phyloP scores from a whole-genome alignment of 1,140 invertebrate genomes.

The Bicyclus anynana region DNA sequence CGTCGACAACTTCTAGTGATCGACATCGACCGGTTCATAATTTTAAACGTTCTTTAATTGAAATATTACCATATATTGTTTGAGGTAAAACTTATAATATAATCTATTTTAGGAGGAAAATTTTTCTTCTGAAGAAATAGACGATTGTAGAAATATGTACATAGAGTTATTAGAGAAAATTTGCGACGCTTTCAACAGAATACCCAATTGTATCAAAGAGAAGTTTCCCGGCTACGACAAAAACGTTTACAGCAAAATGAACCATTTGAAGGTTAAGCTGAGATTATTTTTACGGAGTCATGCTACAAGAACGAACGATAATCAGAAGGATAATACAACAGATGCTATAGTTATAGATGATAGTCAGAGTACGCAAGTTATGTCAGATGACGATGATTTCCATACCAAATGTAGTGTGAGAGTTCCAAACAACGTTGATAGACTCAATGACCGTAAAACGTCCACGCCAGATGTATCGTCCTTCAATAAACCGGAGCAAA shows the following conservation, averaged over 20 bases:
- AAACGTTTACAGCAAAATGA: slow-evolving; percentile 55
- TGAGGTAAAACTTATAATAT: no score
- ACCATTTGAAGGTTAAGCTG: slow-evolving; percentile 50
- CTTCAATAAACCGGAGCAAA: slow-evolving; percentile 26
- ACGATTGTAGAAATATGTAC: slow-evolving; percentile 62
- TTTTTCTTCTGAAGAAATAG: slow-evolving; percentile 37
- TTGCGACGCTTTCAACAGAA: slow-evolving; percentile 62
- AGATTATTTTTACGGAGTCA: slow-evolving; percentile 38
- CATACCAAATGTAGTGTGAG: slow-evolving; percentile 29
- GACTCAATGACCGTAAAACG: slow-evolving; percentile 23
- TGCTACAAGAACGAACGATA: slow-evolving; percentile 11
- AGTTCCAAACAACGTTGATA: slow-evolving; percentile 15
- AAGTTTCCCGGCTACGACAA: slow-evolving; percentile 65
- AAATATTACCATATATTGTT: no score
- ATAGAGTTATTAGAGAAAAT: slow-evolving; percentile 70
- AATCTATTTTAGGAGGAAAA: slow-evolving; percentile 33
- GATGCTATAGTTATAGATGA: slow-evolving; percentile 10
- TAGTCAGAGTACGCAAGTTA: slow-evolving; percentile 28
- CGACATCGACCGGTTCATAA: no score
- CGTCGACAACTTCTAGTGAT: no score
- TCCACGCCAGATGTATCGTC: slow-evolving; percentile 39
- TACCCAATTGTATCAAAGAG: slow-evolving; percentile 61
- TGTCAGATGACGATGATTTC: slow-evolving; percentile 39
- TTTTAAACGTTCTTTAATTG: no score
- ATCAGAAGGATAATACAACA: slow-evolving; percentile 1